These are phyloP conservation scores for Polyploca ridens DNA, from an alignment of 2,888 invertebrate species.

Conservation along the genomic window DNA sequence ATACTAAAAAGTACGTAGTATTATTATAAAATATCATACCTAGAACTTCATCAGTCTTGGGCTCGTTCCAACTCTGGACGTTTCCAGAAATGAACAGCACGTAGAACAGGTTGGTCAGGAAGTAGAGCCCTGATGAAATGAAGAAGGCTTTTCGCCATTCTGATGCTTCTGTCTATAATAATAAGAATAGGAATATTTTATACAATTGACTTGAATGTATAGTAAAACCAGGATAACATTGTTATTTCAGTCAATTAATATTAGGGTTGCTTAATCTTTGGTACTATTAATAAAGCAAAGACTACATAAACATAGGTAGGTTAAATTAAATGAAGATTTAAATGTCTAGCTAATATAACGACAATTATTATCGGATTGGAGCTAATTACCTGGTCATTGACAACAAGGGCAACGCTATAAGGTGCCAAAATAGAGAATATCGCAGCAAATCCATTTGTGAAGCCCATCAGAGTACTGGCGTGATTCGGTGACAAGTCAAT, in stretches of 20 bases:
- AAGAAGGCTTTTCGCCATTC: conserved; percentile 87
- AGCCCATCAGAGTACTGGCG: conserved; percentile 93
- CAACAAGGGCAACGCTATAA: conserved; percentile 88
- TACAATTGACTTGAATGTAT: no score
- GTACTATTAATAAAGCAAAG: no score
- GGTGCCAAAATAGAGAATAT: conserved; percentile 92
- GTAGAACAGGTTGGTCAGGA: conserved; percentile 85
- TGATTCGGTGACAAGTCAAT: conserved; percentile 94
- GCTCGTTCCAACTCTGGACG: conserved; percentile 87
- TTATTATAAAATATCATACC: conserved; percentile 58
- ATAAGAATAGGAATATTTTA: no score
- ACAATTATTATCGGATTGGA: no score
- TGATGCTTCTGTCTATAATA: conserved; percentile 74
- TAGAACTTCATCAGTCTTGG: conserved; percentile 41
- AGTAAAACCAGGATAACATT: no score
- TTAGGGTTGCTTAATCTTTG: no score
- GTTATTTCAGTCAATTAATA: no score
- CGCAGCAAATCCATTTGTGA: conserved; percentile 92
- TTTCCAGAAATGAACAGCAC: conserved; percentile 85
- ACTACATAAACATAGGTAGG: no score
- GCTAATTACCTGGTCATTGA: conserved; percentile 84
- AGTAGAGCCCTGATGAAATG: conserved; percentile 85
- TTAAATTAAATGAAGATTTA: background rate
- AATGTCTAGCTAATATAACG: background rate
- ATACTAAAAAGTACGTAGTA: no score